These are phyloP conservation scores for Spodoptera picta DNA, from an alignment of 2,888 invertebrate species.

Conservation along the genomic window DNA sequence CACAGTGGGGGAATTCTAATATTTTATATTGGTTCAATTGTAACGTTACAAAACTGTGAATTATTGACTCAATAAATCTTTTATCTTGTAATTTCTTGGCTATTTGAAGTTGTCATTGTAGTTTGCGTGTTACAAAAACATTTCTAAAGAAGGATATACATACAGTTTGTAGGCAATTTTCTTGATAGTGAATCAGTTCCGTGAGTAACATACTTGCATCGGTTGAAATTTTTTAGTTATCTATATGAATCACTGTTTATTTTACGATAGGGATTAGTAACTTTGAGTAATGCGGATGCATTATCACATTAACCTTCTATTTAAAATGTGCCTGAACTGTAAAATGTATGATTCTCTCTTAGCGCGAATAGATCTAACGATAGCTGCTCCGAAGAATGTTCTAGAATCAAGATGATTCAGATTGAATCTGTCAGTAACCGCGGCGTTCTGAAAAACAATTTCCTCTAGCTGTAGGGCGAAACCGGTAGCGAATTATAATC, in stretches of 20 bases:
- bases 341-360: too few relatives aligned
- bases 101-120: constrained; percentile 33
- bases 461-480: constrained; percentile 43
- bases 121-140: constrained; percentile 44
- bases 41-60: constrained; percentile 59
- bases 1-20: constrained; percentile 48
- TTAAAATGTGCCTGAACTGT: too few relatives aligned
- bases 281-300: too few relatives aligned
- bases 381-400: too few relatives aligned
- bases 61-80: constrained; percentile 61
- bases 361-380: too few relatives aligned
- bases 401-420: constrained; percentile 12
- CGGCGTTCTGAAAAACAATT: constrained; percentile 45
- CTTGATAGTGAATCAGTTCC: constrained; percentile 5
- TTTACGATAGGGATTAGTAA: too few relatives aligned
- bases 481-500: constrained; percentile 67
- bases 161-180: background rate
- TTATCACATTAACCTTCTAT: too few relatives aligned
- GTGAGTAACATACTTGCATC: too few relatives aligned
- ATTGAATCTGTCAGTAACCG: constrained; percentile 35
- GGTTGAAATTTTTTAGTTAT: too few relatives aligned
- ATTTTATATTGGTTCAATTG: constrained; percentile 53
- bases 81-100: constrained; percentile 38
- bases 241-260: too few relatives aligned
- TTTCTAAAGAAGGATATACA: background rate